Evolutionary conservation across 2,113 vertebrate species (phyloP).

Genomic region (Cebidichthys violaceus): DNA sequence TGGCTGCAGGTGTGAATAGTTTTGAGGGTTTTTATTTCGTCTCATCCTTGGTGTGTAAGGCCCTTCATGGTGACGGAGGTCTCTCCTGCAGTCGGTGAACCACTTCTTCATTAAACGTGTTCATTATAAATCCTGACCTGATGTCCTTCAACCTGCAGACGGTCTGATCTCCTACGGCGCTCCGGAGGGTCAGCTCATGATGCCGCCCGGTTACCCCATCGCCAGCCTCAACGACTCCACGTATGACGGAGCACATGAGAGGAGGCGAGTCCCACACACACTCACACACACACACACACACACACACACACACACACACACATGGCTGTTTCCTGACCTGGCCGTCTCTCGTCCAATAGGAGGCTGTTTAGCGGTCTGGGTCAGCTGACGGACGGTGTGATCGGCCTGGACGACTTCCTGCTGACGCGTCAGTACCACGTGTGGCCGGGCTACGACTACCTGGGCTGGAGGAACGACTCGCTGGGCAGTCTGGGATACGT

Average conservation of each 20-base stretch:
- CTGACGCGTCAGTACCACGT: conserved; percentile 80
- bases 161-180: conserved; percentile 89
- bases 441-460: conserved; percentile 88
- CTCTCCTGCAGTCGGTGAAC: too few relatives aligned
- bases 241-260: conserved; percentile 88
- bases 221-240: conserved; percentile 91
- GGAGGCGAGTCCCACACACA: conserved; percentile 74
- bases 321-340: neutral
- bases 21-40: too few relatives aligned
- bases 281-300: neutral
- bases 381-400: conserved; percentile 87
- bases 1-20: too few relatives aligned
- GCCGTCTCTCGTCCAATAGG: conserved; percentile 74
- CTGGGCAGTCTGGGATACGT: conserved; percentile 75
- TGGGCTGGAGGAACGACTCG: conserved; percentile 89
- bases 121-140: too few relatives aligned
- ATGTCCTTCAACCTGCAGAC: conserved; percentile 74
- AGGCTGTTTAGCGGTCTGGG: conserved; percentile 84
- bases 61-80: too few relatives aligned
- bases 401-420: conserved; percentile 86
- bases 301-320: neutral
- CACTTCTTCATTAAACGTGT: too few relatives aligned
- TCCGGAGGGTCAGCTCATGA: conserved; percentile 90
- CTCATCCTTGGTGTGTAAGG: too few relatives aligned
- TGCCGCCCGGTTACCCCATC: conserved; percentile 82